Evolutionary conservation across 2,888 invertebrate species (phyloP).

Genomic region (Camponotus fellah): DNA sequence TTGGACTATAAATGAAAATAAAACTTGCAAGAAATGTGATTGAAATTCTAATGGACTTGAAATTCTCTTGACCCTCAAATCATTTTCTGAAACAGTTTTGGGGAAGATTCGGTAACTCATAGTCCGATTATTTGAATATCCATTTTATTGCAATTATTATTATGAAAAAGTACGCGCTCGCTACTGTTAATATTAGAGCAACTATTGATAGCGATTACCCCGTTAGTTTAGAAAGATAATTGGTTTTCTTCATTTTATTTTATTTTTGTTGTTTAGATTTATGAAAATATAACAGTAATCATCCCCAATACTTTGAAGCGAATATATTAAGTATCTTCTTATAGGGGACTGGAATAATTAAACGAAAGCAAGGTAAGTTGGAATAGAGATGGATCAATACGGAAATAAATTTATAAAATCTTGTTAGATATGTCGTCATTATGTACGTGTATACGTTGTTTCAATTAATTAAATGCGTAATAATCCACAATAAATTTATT

Average conservation of each 20-base stretch:
- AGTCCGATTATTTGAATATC: slow-evolving; percentile 55
- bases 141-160: slow-evolving; percentile 54
- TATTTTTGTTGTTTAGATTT: slow-evolving; percentile 41
- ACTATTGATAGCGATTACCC: slow-evolving; percentile 74
- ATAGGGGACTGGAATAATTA: slow-evolving; percentile 48
- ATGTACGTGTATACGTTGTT: background rate
- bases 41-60: slow-evolving; percentile 80
- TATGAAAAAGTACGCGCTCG: slow-evolving; percentile 44
- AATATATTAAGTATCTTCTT: slow-evolving; percentile 56
- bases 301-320: slow-evolving; percentile 83
- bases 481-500: slow-evolving; percentile 27
- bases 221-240: slow-evolving; percentile 70
- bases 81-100: slow-evolving; percentile 85
- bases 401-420: slow-evolving; percentile 31
- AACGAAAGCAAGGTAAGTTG: slow-evolving; percentile 68
- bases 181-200: slow-evolving; percentile 45
- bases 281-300: slow-evolving; percentile 77
- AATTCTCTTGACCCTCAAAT: slow-evolving; percentile 82
- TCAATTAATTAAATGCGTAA: slow-evolving; percentile 30
- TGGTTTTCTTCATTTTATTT: slow-evolving; percentile 64
- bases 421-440: background rate
- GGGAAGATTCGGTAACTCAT: slow-evolving; percentile 81
- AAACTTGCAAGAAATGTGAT: slow-evolving; percentile 83
- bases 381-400: slow-evolving; percentile 48
- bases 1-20: slow-evolving; percentile 85